Percentiles rank a stretch among this genome's conserved stretches.
Evolutionary conservation across 2,797 vertebrate species (phyloP).

Genomic region (Arctocebus calabarensis): DNA sequence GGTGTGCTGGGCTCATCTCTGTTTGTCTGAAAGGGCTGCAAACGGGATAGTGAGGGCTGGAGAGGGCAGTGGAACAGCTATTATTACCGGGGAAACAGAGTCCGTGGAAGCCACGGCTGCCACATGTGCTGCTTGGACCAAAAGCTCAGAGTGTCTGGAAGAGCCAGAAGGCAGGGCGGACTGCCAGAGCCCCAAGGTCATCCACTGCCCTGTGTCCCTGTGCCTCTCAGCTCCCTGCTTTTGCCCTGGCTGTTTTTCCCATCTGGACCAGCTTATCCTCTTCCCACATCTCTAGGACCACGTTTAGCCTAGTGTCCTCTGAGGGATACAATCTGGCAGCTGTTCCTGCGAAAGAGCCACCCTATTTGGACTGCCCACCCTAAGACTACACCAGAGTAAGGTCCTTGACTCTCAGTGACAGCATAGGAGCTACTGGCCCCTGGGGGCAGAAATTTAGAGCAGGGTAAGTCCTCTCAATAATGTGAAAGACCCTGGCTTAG

Average conservation of each 20-base stretch:
- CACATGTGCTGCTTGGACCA: neutral
- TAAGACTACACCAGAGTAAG: accelerated
- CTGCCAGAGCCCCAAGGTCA: neutral
- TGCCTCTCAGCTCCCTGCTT: neutral
- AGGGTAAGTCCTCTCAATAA: no score
- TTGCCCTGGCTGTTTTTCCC: neutral
- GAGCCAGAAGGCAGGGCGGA: neutral
- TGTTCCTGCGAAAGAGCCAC: neutral
- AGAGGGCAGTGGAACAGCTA: neutral
- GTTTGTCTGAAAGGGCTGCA: neutral
- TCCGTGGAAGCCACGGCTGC: neutral
- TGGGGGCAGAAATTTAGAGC: no score
- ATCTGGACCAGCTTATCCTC: neutral
- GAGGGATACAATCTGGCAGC: neutral
- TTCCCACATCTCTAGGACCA: no score
- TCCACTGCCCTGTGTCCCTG: accelerated
- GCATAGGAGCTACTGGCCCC: neutral
- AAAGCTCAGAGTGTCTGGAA: neutral
- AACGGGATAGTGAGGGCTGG: neutral
- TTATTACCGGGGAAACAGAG: neutral
- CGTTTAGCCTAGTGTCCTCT: neutral
- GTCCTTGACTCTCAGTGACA: no score
- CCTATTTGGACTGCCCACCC: neutral
- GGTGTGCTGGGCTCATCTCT: neutral
- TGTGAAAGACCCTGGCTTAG: neutral